Base-by-base conservation (phyloP, 30 jellyfish, hydroid and myxozoan species). In the Cassiopea xamachana region DNA sequence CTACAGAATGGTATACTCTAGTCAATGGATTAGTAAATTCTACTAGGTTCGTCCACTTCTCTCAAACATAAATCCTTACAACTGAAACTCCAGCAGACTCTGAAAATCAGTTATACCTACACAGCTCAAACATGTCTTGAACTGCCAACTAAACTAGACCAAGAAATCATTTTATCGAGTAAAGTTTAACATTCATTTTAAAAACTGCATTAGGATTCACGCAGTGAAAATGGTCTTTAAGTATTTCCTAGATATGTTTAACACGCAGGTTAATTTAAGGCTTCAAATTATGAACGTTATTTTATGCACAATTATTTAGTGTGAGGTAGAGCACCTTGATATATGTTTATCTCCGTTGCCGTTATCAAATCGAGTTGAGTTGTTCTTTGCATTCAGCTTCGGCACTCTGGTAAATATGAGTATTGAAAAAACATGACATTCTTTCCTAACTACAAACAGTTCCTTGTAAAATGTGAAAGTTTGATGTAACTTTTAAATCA, bases 301-400 rank as follows among this genome's bases (percentile, higher is more conserved):
- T n/a, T n/a, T n/a, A n/a, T n/a, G n/a, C n/a, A n/a, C n/a, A n/a
- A n/a, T n/a, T n/a, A n/a, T n/a, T n/a, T n/a, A n/a, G n/a, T 51
- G 4, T 71, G 55, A 8, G 55, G 80, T 67, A 1, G 75, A 16
- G 80, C 86, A 85, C 93, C 93, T 85, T 60, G 81, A 16, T 55
- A 73, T 85, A 49, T 58, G 69, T 74, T 74, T 85, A 74, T 85
- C 93, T 27, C 77, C 92, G 72, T 72, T 75, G 85, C n/a, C 75
- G 13, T 43, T 14, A 50, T 85, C 93, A 17, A 10, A 46, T 85
- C 85, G 68, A 73, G 51, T 85, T 43, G 87, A 46, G 13, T 46
- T 55, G 46, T 46, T 75, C 79, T 61, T 85, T 55, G 79, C 79
- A 51, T 6, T 49, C 69, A 84, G 67, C 85, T 84, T 84, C 27